Base-by-base conservation (phyloP, 2,797 vertebrate species). In the Etheostoma nigrum region DNA sequence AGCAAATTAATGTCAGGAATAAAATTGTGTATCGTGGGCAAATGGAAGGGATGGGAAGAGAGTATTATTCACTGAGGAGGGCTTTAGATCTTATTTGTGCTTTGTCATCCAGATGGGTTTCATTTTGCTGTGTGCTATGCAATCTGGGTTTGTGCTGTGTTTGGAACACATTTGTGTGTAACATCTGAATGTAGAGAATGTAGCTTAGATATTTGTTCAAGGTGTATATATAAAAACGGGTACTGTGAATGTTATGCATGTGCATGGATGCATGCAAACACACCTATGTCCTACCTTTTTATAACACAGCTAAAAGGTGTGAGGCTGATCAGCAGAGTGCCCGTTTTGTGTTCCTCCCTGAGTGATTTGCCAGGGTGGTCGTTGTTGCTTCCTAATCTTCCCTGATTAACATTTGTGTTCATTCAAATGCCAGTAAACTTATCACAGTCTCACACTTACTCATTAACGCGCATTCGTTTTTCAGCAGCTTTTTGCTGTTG, bases 21-120 rank as follows among this genome's bases (percentile, higher is more conserved):
- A 78, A 85, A 91, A 90, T 27, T 84, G 75, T 75, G 73, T 74
- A 62, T 73, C 36, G 27, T 40, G 81, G 76, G 58, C 55, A 87
- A 84, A 86, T 51, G 76, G 75, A 64, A 61, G 62, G 42, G 65
- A 84, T 33, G 44, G 74, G 70, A 60, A 78, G 61, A 74, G 23
- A 63, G 61, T 67, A 64, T 73, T 69, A 61, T 81, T 71, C 78
- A 72, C 77, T 73, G 78, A 83, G 80, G 85, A 82, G 66, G 67
- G 67, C 72, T 88, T 74, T 63, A 74, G 48, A 79, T 89, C 80
- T 89, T 88, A 72, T 93, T 92, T 93, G 83, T 93, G 92, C 92
- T 90, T 92, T 92, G 92, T 93, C 92, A 94, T 92, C 84, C 82
- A 79, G 83, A 92, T 88, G 79, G 79, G 45, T 78, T 90, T 89